Evolutionary conservation across 2,113 vertebrate genomes (phyloP).

Genomic region (Danio rerio): DNA sequence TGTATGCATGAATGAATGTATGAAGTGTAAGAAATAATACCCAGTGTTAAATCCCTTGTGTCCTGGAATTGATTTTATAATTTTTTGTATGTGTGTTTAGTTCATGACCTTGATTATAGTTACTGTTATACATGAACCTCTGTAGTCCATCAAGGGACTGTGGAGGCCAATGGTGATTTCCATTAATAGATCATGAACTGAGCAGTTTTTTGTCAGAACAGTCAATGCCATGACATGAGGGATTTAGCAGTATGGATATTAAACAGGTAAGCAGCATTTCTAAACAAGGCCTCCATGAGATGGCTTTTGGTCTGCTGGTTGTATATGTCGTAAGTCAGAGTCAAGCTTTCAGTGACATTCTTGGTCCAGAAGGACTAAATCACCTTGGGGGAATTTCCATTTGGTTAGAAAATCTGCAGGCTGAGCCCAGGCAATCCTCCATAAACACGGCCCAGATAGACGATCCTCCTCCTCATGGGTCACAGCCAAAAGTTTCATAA

Average conservation of each 20-base stretch:
- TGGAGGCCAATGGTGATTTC: no score
- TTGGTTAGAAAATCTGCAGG: neutral
- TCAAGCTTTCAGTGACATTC: conserved; percentile 10
- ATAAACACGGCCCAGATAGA: conserved; percentile 22
- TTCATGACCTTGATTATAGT: no score
- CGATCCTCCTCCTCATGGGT: neutral
- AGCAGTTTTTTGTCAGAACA: neutral
- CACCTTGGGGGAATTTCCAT: conserved; percentile 24
- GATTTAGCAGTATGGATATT: neutral
- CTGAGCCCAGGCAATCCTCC: neutral
- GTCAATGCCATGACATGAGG: neutral
- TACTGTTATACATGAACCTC: no score
- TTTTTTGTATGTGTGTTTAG: no score
- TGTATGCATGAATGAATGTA: no score
- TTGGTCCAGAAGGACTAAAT: conserved; percentile 2
- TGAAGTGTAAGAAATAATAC: no score
- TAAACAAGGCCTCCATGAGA: neutral
- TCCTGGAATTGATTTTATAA: no score
- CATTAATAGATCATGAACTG: neutral
- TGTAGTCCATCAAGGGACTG: no score
- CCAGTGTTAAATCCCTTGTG: no score
- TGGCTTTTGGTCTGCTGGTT: neutral
- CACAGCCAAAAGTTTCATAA: neutral
- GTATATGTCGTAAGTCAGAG: neutral
- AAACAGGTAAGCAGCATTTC: neutral